Percentiles rank a stretch among this genome's conserved stretches.
Evolutionary conservation across 2,113 vertebrate genomes (phyloP).

Genomic region (Hyperopisus bebe): DNA sequence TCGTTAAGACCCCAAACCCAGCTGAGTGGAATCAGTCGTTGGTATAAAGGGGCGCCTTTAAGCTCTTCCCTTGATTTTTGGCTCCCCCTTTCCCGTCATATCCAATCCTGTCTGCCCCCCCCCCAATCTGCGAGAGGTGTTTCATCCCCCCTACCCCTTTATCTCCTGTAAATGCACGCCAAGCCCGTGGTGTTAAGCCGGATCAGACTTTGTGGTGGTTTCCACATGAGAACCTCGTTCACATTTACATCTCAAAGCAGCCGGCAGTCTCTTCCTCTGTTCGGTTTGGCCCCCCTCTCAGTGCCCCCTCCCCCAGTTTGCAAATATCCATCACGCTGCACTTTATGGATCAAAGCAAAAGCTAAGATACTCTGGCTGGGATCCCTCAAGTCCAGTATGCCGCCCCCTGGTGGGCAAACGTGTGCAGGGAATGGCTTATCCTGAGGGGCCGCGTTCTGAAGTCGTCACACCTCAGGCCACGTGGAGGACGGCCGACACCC

Average conservation of each 20-base stretch:
- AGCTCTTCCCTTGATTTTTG: neutral
- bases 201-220: neutral
- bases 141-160: neutral
- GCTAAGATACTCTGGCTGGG: neutral
- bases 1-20: neutral
- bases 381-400: neutral
- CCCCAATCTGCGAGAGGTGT: neutral
- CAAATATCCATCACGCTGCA: neutral
- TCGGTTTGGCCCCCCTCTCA: neutral
- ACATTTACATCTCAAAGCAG: neutral
- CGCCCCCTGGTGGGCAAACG: neutral
- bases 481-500: slow-evolving; percentile 36
- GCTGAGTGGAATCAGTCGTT: neutral
- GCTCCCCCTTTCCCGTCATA: neutral
- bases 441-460: slow-evolving; percentile 15
- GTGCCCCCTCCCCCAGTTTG: neutral
- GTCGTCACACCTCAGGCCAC: slow-evolving; percentile 27
- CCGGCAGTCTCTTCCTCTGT: neutral
- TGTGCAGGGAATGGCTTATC: neutral
- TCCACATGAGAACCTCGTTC: neutral
- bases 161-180: neutral
- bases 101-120: neutral
- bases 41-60: slow-evolving; percentile 5
- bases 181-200: neutral
- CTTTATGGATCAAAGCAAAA: neutral